Base-by-base conservation (phyloP, 2,888 invertebrate species). In the Magallana nippona region DNA sequence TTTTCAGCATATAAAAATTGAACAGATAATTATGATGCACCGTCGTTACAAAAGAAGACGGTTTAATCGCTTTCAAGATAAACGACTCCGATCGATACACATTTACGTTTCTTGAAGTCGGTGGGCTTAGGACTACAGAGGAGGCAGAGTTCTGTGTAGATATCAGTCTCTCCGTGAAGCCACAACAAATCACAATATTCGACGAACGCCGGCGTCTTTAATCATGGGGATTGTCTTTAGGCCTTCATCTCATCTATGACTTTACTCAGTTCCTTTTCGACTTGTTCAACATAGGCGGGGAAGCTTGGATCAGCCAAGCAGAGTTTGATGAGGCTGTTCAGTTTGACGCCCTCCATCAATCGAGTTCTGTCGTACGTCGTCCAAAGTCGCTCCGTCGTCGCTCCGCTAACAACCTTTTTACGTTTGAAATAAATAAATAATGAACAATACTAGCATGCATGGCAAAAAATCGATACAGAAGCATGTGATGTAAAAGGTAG, bases 231-330 rank as follows among this genome's bases (percentile, higher is more conserved):
- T 71, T 71, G 71, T 63, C 71, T 71, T 71, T 44, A 71, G 5
- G 27, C 17, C 71, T 71, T 71, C 71, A 71, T 71, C 22, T 89
- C 88, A 22, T 85, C 81, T 58, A 87, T 87, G 10, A 92, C 86
- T 71, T 86, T 86, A 15, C 89, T 83, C 55, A 92, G 77, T 71
- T 90, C 87, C 55, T 86, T 82, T 79, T 92, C 92, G 13, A 92
- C 91, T 81, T 90, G 86, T 27, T 88, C 90, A 17, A 93, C 93
- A 86, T 91, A 92, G 1, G 91, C 91, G 10, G 93, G 93, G 79
- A 93, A 93, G 55, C 84, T 86, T 2, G 90, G 89, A 83, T 93
- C 93, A 15, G 90, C 83, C 22, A 93, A 83, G 85, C 92, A 92
- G 32, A 92, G 85, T 55, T 89, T 87, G 11, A 92, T 77, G 3